phyloP scores from a whole-genome alignment of 2,888 invertebrate species.

The Timandra comae region DNA sequence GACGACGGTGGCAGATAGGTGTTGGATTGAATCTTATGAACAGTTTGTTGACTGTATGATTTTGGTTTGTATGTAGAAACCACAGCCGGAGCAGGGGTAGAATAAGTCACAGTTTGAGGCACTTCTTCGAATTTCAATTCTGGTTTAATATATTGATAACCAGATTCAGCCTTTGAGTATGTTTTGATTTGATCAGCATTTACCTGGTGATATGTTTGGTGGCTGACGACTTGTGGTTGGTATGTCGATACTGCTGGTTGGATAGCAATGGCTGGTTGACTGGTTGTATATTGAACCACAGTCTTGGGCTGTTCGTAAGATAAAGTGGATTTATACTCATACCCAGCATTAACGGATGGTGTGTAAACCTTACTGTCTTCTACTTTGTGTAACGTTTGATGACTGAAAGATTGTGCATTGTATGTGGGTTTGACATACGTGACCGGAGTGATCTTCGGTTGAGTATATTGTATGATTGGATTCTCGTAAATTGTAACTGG shows the following conservation, averaged over 20 bases:
- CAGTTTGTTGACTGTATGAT: slow-evolving; percentile 51
- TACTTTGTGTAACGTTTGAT: slow-evolving; percentile 50
- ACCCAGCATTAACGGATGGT: slow-evolving; percentile 29
- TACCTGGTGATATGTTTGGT: slow-evolving; percentile 50
- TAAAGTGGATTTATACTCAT: slow-evolving; percentile 29
- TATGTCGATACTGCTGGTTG: slow-evolving; percentile 41
- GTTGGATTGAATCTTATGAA: slow-evolving; percentile 50
- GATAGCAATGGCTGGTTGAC: slow-evolving; percentile 27
- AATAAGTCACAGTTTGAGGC: slow-evolving; percentile 38
- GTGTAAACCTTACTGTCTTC: slow-evolving; percentile 37
- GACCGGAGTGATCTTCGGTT: slow-evolving; percentile 46
- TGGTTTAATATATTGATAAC: slow-evolving; percentile 46
- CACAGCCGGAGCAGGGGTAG: slow-evolving; percentile 39
- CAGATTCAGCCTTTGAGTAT: slow-evolving; percentile 34
- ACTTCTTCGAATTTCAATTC: slow-evolving; percentile 43
- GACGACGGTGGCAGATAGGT: slow-evolving; percentile 40
- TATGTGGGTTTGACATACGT: slow-evolving; percentile 39
- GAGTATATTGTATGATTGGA: slow-evolving; percentile 51
- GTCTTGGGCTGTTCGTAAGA: slow-evolving; percentile 33
- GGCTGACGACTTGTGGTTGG: slow-evolving; percentile 43
- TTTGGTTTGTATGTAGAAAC: slow-evolving; percentile 51
- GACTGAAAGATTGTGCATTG: slow-evolving; percentile 44
- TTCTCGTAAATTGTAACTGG: slow-evolving; percentile 57
- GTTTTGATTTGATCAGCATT: slow-evolving; percentile 42
- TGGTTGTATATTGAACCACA: slow-evolving; percentile 34